A percentile compares a stretch with the other conserved stretches of the same genome.
Evolutionary conservation across 2,797 vertebrate species (phyloP).

Genomic region (Pseudomugil tenellus): DNA sequence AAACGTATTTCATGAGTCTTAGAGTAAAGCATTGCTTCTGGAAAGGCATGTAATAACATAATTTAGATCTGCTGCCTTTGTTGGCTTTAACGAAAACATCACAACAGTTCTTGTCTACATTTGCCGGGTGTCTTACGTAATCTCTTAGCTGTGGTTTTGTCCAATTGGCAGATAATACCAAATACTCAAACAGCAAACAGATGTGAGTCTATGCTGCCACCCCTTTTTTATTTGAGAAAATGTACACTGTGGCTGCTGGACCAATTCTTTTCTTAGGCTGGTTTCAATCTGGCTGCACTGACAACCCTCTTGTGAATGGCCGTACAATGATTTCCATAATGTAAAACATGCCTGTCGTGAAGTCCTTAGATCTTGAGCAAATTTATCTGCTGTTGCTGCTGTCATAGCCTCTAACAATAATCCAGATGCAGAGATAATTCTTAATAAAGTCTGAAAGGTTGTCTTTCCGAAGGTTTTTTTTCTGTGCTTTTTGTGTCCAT

Average conservation of each 20-base stretch:
- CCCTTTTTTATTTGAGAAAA: constrained; percentile 58
- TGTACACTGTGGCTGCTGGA: constrained; percentile 33
- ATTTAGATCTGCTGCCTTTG: constrained; percentile 32
- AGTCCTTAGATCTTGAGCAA: constrained; percentile 57
- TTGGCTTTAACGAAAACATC: constrained; percentile 29
- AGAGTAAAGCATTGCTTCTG: constrained; percentile 1
- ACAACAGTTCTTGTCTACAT: constrained; percentile 19
- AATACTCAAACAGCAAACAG: constrained; percentile 68
- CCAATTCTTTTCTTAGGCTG: constrained; percentile 53
- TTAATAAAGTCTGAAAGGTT: constrained; percentile 34
- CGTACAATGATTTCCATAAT: constrained; percentile 65
- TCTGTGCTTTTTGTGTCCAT: constrained; percentile 29
- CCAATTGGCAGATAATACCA: constrained; percentile 51
- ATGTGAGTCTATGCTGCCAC: constrained; percentile 56
- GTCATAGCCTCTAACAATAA: constrained; percentile 44
- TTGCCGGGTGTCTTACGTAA: constrained; percentile 45
- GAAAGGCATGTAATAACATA: constrained; percentile 7
- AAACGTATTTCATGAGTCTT: constrained; percentile 6
- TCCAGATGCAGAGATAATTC: constrained; percentile 41
- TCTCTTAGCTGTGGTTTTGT: constrained; percentile 58
- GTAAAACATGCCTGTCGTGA: constrained; percentile 66
- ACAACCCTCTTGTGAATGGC: constrained; percentile 55
- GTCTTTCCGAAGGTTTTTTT: constrained; percentile 46
- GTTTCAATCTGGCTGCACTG: constrained; percentile 50
- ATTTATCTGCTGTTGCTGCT: constrained; percentile 61